Evolutionary conservation across 2,113 vertebrate genomes (phyloP).

Genomic region (Turdus rufiventris): DNA sequence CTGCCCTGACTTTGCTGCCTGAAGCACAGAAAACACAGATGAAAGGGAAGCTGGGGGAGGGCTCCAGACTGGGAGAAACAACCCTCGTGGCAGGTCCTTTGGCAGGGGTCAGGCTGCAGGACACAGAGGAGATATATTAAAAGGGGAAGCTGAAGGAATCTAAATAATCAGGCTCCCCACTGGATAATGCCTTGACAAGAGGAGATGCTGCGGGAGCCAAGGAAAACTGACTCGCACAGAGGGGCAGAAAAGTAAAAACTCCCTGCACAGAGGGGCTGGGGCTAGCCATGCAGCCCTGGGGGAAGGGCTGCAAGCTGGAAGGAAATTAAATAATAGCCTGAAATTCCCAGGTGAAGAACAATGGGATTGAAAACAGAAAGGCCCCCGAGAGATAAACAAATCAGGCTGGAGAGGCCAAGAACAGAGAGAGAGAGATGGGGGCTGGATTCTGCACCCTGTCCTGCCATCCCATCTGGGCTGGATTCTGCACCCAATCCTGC

Average conservation of each 20-base stretch:
- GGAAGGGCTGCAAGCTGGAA: slow-evolving; percentile 35
- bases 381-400: slow-evolving; percentile 50
- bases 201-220: slow-evolving; percentile 47
- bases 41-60: slow-evolving; percentile 69
- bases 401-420: neutral
- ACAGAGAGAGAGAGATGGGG: neutral
- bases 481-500: no score
- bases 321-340: slow-evolving; percentile 67
- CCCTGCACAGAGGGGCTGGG: neutral
- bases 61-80: slow-evolving; percentile 60
- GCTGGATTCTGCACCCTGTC: neutral
- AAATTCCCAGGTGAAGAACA: slow-evolving; percentile 65
- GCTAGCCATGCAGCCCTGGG: neutral
- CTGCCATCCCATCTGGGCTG: no score
- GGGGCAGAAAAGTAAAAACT: slow-evolving; percentile 36
- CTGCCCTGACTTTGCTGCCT: slow-evolving; percentile 20
- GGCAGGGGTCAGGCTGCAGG: slow-evolving; percentile 62
- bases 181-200: slow-evolving; percentile 62
- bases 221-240: slow-evolving; percentile 16
- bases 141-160: slow-evolving; percentile 61
- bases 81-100: slow-evolving; percentile 55
- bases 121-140: slow-evolving; percentile 64
- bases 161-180: slow-evolving; percentile 68
- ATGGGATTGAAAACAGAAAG: slow-evolving; percentile 57
- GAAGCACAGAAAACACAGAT: slow-evolving; percentile 61